A percentile compares a stretch with the other conserved stretches of the same genome.
Conservation (phyloP, 1,140 invertebrate genomes). For the Neodiprion pinetum region DNA sequence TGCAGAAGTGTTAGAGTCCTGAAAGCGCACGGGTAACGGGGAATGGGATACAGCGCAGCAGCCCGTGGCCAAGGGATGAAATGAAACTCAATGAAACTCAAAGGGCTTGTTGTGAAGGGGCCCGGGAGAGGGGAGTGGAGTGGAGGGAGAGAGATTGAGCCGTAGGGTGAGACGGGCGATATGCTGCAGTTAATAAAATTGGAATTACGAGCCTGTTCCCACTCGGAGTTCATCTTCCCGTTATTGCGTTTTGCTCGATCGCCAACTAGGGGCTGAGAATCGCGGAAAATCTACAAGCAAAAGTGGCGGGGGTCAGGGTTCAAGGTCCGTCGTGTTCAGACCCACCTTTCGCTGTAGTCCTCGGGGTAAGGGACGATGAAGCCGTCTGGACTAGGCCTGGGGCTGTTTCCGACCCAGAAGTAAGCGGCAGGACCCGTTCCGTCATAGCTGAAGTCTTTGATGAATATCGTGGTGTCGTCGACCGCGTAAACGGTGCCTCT, state of each 20-base stretch:
- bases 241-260: conserved; percentile 2
- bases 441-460: conserved; percentile 86
- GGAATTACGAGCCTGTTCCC: conserved; percentile 25
- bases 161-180: conserved; percentile 23
- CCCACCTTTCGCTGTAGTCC: conserved; percentile 75
- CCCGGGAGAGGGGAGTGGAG: conserved; percentile 27
- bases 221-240: background rate
- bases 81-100: conserved; percentile 43
- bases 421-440: conserved; percentile 84
- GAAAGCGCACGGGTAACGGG: too few species aligned
- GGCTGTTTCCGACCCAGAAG: conserved; percentile 86
- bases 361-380: conserved; percentile 86
- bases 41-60: conserved; percentile 22
- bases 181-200: conserved; percentile 31
- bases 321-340: conserved; percentile 23
- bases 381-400: conserved; percentile 78
- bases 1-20: background rate
- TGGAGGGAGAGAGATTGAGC: conserved; percentile 21
- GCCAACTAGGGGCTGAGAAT: background rate
- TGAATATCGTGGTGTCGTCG: conserved; percentile 86
- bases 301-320: background rate
- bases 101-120: conserved; percentile 38
- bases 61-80: conserved; percentile 39
- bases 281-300: background rate
- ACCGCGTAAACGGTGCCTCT: conserved; percentile 82